Conservation (phyloP, 2,113 vertebrate genomes). For the Malurus elegans region DNA sequence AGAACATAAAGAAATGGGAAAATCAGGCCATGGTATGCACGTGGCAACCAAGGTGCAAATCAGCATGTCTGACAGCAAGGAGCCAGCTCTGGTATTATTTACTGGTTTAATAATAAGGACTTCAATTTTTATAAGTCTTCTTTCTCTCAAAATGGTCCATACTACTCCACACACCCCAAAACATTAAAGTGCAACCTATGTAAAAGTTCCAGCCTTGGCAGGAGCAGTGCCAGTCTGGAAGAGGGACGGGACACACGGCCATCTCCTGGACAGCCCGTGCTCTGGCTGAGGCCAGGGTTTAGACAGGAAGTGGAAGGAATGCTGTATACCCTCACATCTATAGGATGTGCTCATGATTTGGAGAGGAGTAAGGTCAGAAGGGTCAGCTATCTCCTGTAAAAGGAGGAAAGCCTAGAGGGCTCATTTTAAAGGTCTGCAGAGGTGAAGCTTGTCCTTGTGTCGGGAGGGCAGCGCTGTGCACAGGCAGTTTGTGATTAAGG, state of each 20-base stretch:
- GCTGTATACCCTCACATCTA: not conserved
- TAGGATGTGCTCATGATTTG: not conserved
- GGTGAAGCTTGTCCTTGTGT: slow-evolving; percentile 16
- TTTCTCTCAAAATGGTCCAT: not conserved
- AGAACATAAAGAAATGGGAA: not conserved
- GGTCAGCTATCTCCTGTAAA: not conserved
- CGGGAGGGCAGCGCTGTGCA: not conserved
- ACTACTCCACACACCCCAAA: not conserved
- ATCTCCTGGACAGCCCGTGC: not conserved
- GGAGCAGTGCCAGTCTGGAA: not conserved
- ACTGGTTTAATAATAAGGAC: not conserved
- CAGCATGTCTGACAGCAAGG: not conserved
- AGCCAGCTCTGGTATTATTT: not conserved
- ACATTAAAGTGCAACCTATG: not conserved
- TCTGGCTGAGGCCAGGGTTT: not conserved
- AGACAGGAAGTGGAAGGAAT: not conserved
- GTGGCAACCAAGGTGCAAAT: not conserved
- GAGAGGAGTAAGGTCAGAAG: not conserved
- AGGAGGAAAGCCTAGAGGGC: not conserved
- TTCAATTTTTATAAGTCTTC: not conserved
- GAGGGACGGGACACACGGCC: not conserved
- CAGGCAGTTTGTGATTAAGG: slow-evolving; percentile 18
- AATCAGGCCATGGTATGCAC: not conserved
- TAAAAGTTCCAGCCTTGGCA: not conserved
- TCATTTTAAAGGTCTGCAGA: slow-evolving; percentile 23